phyloP scores from a whole-genome alignment of 1,140 invertebrate species.

The Penaeus vannamei region DNA sequence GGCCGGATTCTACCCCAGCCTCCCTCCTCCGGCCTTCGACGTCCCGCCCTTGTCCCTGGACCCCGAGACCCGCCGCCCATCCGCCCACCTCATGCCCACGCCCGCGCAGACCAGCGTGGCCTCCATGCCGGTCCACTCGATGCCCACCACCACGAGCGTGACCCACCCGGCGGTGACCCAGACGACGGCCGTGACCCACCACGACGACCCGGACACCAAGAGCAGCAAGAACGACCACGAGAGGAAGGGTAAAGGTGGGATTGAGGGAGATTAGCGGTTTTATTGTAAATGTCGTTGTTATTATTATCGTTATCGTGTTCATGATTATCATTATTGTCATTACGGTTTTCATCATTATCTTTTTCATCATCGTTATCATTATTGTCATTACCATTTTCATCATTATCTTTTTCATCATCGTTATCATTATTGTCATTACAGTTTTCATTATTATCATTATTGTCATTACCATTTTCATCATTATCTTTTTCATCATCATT shows the following conservation, averaged over 20 bases:
- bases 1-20: slow-evolving; percentile 54
- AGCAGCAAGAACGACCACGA: slow-evolving; percentile 47
- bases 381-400: too few relatives aligned
- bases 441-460: too few relatives aligned
- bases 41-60: slow-evolving; percentile 57
- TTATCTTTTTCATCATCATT: too few relatives aligned
- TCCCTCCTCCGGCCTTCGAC: slow-evolving; percentile 48
- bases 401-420: too few relatives aligned
- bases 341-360: too few relatives aligned
- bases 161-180: slow-evolving; percentile 36
- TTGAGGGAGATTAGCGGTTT: too few relatives aligned
- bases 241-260: slow-evolving; percentile 45
- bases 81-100: slow-evolving; percentile 45
- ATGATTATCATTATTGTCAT: too few relatives aligned
- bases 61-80: slow-evolving; percentile 45
- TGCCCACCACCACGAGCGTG: slow-evolving; percentile 27
- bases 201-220: slow-evolving; percentile 43
- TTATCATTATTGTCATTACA: too few relatives aligned
- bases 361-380: too few relatives aligned
- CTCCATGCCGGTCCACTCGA: slow-evolving; percentile 13
- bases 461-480: too few relatives aligned
- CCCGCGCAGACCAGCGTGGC: slow-evolving; percentile 38
- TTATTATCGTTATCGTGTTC: too few relatives aligned
- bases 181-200: not conserved
- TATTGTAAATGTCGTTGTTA: too few relatives aligned